A percentile compares a stretch with the other conserved stretches of the same genome.
Evolutionary conservation across 1,140 invertebrate genomes (phyloP).

Genomic region (Leptopilina boulardi): DNA sequence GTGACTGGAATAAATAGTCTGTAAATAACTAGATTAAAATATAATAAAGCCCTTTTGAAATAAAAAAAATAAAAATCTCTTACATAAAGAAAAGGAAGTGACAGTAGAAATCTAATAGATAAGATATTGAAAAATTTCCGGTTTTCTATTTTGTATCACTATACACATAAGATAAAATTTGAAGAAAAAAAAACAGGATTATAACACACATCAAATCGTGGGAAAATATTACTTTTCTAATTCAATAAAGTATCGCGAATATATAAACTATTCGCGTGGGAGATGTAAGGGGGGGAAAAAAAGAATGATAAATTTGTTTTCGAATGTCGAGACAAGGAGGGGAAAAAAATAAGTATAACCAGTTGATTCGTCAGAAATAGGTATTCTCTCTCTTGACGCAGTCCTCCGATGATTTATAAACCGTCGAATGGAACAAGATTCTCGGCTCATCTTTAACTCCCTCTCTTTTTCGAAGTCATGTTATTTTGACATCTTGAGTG

Average conservation of each 20-base stretch:
- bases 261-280: neutral
- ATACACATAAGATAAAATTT: too few species aligned
- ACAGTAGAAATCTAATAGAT: too few species aligned
- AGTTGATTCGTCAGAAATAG: slow-evolving; percentile 12
- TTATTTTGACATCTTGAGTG: slow-evolving; percentile 50
- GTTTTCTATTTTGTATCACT: too few species aligned
- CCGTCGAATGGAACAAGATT: slow-evolving; percentile 4
- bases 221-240: neutral
- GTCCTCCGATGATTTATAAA: neutral
- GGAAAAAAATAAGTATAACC: slow-evolving; percentile 10
- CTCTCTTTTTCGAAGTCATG: neutral
- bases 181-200: too few species aligned
- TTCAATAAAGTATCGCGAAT: neutral
- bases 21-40: neutral
- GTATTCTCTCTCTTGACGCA: neutral
- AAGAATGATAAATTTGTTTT: slow-evolving; percentile 13
- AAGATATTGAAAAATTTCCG: too few species aligned
- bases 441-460: neutral
- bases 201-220: neutral
- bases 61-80: too few species aligned
- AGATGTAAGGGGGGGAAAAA: too few species aligned
- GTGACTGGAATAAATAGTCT: neutral
- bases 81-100: too few species aligned
- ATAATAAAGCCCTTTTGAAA: neutral
- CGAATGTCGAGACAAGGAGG: neutral